Conservation (phyloP, 1,140 invertebrate species). For the Cydia strobilella region DNA sequence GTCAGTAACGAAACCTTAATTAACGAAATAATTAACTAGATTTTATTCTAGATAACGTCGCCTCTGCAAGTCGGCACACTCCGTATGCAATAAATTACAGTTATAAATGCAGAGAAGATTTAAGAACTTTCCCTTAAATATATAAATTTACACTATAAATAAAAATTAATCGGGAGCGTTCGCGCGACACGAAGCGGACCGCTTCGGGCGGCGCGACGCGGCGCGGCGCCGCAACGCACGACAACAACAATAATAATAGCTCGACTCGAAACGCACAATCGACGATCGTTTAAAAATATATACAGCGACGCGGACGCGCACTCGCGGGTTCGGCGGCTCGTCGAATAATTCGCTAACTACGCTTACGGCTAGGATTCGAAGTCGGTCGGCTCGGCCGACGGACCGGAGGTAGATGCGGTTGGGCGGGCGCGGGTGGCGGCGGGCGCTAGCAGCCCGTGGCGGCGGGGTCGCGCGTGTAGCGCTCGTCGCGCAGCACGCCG, state of each 20-base stretch:
- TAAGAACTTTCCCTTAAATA: slow-evolving; percentile 37
- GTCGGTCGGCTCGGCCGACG: slow-evolving; percentile 51
- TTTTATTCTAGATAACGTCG: slow-evolving; percentile 35
- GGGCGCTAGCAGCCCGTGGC: slow-evolving; percentile 43
- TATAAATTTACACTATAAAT: slow-evolving; percentile 36
- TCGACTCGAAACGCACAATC: slow-evolving; percentile 23
- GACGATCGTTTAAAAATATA: slow-evolving; percentile 53
- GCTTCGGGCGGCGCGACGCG: slow-evolving; percentile 18
- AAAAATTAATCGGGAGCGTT: slow-evolving; percentile 33
- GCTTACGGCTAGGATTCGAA: slow-evolving; percentile 75
- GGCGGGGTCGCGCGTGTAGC: slow-evolving; percentile 38
- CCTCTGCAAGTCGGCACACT: slow-evolving; percentile 43
- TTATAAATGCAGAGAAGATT: slow-evolving; percentile 49
- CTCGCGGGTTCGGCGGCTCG: slow-evolving; percentile 12
- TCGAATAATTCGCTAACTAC: slow-evolving; percentile 72
- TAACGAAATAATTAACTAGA: slow-evolving; percentile 37
- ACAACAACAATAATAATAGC: slow-evolving; percentile 5
- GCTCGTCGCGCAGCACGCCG: slow-evolving; percentile 41
- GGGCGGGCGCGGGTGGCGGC: slow-evolving; percentile 31
- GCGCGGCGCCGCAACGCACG: slow-evolving; percentile 12
- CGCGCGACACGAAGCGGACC: slow-evolving; percentile 24
- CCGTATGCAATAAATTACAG: slow-evolving; percentile 43
- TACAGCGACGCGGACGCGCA: slow-evolving; percentile 50
- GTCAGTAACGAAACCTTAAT: slow-evolving; percentile 22
- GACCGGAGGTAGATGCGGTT: slow-evolving; percentile 67